Evolutionary conservation across 2,113 vertebrate genomes (phyloP), one percentile per base, ranked within the genome.

Genomic region (Sinocyclocheilus grahami): DNA sequence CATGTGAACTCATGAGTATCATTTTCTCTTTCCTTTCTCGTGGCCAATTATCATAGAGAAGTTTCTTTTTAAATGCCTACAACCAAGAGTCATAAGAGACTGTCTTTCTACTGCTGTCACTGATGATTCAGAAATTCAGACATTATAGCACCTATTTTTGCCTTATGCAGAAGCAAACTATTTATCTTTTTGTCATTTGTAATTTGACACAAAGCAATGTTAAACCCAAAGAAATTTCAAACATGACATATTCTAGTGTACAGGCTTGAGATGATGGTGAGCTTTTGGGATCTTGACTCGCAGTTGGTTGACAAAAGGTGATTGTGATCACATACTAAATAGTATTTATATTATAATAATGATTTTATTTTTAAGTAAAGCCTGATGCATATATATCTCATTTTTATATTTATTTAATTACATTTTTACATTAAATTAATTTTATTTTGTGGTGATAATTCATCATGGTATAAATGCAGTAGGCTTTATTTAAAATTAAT

Each of bases 191-290:
- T 89, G 77, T 22, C 51, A 69, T 87, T 86, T 83, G 84, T 89
- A 88, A 86, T 89, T 84, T 89, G 86, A 81, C 86, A 88, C 76
- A 86, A 89, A 89, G 83, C 88, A 80, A 48, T 77, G 58, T 90
- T 91, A 82, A 87, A 87, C 53, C 83, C 76, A 58, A 69, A 82
- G 67, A 86, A 87, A 88, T 71, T 84, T 84, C 58, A 82, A 86
- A 75, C 71, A 63, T 88, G 85, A 87, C 86, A 89, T 89, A 89
- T 88, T 85, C 81, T 88, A 88, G 81, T 30, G 63, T 33, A 30
- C 11, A 2, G 0, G 4, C 12, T 2, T 27, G 24, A 14, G 63
- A 67, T 33, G 14, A 30, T 65, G 33, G 67, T 42, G 39, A 42
- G 39, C 39, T 42, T 42, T 42, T 42, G 42, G 69, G 69, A 37